Base-by-base conservation (phyloP, 2,888 invertebrate genomes). In the Morpho helenor region DNA sequence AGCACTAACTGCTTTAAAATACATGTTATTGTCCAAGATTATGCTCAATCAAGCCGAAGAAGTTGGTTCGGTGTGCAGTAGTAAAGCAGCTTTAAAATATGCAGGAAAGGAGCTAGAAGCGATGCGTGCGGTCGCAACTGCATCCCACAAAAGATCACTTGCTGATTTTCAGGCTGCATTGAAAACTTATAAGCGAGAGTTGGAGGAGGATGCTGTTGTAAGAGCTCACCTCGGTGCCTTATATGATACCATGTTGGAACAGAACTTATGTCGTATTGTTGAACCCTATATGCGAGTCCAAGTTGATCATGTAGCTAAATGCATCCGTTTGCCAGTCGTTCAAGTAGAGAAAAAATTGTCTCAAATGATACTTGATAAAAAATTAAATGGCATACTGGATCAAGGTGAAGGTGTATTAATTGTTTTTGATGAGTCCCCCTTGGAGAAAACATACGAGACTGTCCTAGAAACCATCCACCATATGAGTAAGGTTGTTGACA, bases 401-500 rank as follows among this genome's bases (percentile, higher is more conserved):
- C 99, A 99, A 90, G 99, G 99, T 62, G 97, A 97, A 84, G 99
- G 99, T 63, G 98, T 99, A 55, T 91, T 99, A 65, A 97, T 99
- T 75, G 97, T 99, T 46, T 99, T 99, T 84, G 99, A 99, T 82
- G 97, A 98, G 79, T 95, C 96, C 59, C 94, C 96, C 50, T 94
- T 96, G 60, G 99, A 99, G 84, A 97, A 98, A 84, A 99, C 99
- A 22, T 99, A 99, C 76, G 98, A 98, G 92, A 96, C 97, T 76
- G 98, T 99, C 59, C 91, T 99, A 80, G 98, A 98, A 84, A 98
- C 98, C 63, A 97, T 99, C 84, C 98, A 98, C 82, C 98, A 97
- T 87, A 98, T 99, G 98, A 98, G 99, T 75, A 99, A 99, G 93
- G 99, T 99, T 76, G 99, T 99, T 72, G 99, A 99, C 89, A 98